Evolutionary conservation across 2,888 invertebrate genomes (phyloP).

Genomic region (Diploptera punctata): DNA sequence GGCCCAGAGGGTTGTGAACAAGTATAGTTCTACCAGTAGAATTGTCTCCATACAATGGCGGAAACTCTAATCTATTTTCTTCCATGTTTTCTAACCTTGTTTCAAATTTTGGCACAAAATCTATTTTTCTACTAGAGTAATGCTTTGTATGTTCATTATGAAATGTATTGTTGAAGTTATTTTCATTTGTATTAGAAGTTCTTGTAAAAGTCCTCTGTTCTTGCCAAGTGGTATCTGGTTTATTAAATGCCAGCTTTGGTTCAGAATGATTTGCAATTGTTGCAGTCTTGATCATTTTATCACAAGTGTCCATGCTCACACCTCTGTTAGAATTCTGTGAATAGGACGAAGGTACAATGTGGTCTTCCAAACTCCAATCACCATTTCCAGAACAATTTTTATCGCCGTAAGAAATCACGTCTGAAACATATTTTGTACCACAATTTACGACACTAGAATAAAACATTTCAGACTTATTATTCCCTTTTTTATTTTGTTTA

Average conservation of each 20-base stretch:
- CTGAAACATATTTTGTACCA: conserved; percentile 3
- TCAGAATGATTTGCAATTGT: conserved; percentile 1
- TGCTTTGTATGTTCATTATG: not conserved
- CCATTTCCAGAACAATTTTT: not conserved
- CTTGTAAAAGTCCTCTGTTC: not conserved
- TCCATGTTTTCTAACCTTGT: not conserved
- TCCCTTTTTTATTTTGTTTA: not conserved
- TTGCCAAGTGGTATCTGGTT: not conserved
- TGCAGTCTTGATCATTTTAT: conserved; percentile 21
- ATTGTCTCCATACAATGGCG: not conserved
- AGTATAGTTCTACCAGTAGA: not conserved
- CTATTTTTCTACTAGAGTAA: not conserved
- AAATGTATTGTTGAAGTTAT: not conserved
- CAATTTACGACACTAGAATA: not conserved
- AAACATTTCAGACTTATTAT: not conserved
- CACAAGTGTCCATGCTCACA: not conserved
- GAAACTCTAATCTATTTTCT: conserved; percentile 10
- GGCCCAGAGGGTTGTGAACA: conserved; percentile 15
- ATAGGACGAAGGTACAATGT: not conserved
- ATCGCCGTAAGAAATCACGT: not conserved
- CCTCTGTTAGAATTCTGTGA: not conserved
- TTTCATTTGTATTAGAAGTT: not conserved
- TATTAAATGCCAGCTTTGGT: conserved; percentile 9
- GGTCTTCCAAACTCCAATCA: not conserved
- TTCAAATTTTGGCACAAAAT: not conserved